These are phyloP conservation scores for Anguilla anguilla DNA, from an alignment of 2,797 vertebrate genomes.

Conservation along the genomic window DNA sequence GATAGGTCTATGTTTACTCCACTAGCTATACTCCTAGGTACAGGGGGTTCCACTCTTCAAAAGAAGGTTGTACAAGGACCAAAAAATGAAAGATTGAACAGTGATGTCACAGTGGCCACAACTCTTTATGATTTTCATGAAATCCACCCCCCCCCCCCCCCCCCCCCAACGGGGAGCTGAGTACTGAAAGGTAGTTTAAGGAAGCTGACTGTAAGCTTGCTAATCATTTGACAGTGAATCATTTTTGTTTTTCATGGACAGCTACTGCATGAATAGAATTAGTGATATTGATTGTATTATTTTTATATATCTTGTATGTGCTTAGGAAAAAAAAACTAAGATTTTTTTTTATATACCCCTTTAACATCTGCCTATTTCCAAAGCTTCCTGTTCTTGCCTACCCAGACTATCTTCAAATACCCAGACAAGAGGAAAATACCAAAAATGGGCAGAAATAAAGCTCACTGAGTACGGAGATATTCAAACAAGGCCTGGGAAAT, in stretches of 20 bases:
- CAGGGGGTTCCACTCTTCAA: background rate
- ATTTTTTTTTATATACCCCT: background rate
- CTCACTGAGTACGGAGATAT: background rate
- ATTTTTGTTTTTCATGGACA: background rate
- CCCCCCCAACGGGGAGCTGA: background rate
- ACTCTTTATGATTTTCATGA: background rate
- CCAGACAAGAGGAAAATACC: background rate
- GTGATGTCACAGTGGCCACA: background rate
- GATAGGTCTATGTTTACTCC: slow-evolving; percentile 13
- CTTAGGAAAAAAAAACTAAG: no score
- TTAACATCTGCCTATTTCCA: background rate
- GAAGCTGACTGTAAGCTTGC: background rate
- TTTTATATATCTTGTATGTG: background rate
- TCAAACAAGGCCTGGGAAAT: background rate
- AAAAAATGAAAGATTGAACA: background rate
- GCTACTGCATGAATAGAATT: background rate
- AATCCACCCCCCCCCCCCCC: background rate
- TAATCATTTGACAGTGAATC: background rate
- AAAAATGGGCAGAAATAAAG: background rate
- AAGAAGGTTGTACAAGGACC: background rate
- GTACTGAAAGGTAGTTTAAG: background rate
- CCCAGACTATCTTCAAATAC: background rate
- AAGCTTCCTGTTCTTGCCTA: background rate
- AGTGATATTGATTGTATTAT: background rate
- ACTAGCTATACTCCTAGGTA: background rate